Base-by-base conservation (phyloP, 2,797 vertebrate species). In the Fringilla coelebs region DNA sequence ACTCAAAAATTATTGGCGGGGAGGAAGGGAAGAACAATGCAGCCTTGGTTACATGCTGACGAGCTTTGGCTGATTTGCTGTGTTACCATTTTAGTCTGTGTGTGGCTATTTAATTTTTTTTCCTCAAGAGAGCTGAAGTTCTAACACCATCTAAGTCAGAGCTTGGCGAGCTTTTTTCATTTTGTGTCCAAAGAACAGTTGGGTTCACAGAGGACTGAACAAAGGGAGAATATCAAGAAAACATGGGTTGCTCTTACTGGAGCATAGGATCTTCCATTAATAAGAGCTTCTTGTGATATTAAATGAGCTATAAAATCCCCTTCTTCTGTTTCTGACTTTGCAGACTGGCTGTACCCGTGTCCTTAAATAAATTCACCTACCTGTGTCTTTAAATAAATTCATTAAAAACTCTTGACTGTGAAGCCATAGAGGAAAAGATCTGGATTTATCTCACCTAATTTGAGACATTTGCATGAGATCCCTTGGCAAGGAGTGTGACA, bases 31-130 rank as follows among this genome's bases (percentile, higher is more conserved):
- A 87, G 91, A 95, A 96, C 83, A 97, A 97, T 94, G 84, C 49
- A 74, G 74, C 38, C 80, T 73, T 88, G 85, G 91, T 92, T 91
- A 86, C 91, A 90, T n/a, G 80, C 85, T 96, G 94, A 94, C 0
- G 77, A 94, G 85, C 67, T 95, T 76, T 94, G 96, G 83, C 88
- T 90, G 88, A 88, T 92, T 90, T 77, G 68, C 49, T 6, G 1
- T 67, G 74, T 96, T 91, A 76, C 95, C 91, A 93, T 90, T 96
- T 96, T 58, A 96, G 88, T 87, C 71, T 96, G 89, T 91, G 95
- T 96, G 95, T 94, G 94, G 94, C 61, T 93, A 78, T 96, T 95
- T 88, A 75, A 86, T 72, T 91, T 93, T 88, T 89, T 67, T 88
- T 71, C 85, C 95, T 96, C 95, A 94, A 63, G 91, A 86, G 77